Conservation (phyloP, 2,113 vertebrate genomes). For the Amia ocellicauda region DNA sequence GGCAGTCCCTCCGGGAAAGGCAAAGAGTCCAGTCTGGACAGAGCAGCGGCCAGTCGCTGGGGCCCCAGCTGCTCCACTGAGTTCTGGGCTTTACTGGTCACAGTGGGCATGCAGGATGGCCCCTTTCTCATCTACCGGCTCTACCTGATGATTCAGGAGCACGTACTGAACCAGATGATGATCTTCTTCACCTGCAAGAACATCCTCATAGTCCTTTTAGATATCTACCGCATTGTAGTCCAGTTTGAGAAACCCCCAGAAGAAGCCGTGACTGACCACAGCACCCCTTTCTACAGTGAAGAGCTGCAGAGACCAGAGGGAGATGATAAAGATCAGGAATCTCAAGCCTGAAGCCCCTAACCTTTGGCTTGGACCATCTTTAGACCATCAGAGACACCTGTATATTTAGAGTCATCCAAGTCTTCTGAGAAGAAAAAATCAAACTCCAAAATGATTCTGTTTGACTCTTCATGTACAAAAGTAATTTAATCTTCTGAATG, state of each 20-base stretch:
- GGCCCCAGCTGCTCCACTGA: conserved; percentile 56
- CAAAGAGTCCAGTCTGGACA: background rate
- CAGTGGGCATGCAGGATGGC: conserved; percentile 63
- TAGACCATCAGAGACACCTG: no score
- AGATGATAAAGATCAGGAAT: conserved; percentile 1
- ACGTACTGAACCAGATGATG: conserved; percentile 69
- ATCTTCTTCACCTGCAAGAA: conserved; percentile 74
- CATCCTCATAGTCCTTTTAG: conserved; percentile 63
- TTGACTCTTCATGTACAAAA: no score
- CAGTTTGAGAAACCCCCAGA: conserved; percentile 39
- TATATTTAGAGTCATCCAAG: no score
- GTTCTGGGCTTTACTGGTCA: conserved; percentile 63
- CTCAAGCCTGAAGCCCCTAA: no score
- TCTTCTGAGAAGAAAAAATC: no score
- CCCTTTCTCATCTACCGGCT: conserved; percentile 65
- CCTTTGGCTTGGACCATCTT: no score
- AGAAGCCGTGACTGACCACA: background rate
- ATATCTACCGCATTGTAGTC: conserved; percentile 64
- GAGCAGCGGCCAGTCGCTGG: background rate
- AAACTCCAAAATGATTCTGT: no score
- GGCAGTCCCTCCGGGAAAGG: background rate
- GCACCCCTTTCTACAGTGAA: background rate
- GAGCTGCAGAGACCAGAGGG: background rate
- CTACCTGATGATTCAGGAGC: conserved; percentile 59
- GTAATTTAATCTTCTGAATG: no score